phyloP scores from a whole-genome alignment of 2,888 invertebrate species.

The Odontocerum albicorne region DNA sequence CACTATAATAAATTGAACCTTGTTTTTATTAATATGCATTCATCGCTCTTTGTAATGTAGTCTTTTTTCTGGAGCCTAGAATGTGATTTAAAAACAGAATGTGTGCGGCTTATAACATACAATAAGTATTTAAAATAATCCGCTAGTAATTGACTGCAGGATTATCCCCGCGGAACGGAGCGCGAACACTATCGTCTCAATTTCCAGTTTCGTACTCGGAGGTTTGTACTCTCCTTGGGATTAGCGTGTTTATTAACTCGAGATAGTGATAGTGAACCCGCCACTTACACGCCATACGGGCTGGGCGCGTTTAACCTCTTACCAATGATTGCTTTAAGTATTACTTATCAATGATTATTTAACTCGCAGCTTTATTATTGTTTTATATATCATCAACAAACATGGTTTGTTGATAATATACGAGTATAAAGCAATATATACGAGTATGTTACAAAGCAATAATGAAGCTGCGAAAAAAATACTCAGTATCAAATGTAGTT shows the following conservation, averaged over 20 bases:
- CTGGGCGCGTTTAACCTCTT: neutral
- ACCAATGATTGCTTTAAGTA: neutral
- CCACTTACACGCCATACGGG: neutral
- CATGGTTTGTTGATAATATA: neutral
- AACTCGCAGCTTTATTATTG: no score
- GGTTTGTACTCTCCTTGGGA: constrained; percentile 1
- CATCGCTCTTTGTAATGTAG: no score
- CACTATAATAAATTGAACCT: no score
- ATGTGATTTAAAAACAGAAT: no score
- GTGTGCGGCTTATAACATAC: no score
- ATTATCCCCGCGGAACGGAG: neutral
- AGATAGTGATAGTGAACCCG: neutral
- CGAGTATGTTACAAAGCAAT: neutral
- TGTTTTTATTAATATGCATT: no score
- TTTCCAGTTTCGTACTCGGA: neutral
- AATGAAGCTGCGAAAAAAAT: no score
- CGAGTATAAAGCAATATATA: neutral
- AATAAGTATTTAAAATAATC: no score
- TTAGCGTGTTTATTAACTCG: constrained; percentile 2
- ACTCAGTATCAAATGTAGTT: no score
- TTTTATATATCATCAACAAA: no score
- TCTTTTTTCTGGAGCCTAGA: no score
- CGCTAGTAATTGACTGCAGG: no score
- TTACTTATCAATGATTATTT: neutral
- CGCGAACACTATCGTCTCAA: constrained; percentile 3